Conservation (phyloP, 2,797 vertebrate species). For the Austrolebias charrua region DNA sequence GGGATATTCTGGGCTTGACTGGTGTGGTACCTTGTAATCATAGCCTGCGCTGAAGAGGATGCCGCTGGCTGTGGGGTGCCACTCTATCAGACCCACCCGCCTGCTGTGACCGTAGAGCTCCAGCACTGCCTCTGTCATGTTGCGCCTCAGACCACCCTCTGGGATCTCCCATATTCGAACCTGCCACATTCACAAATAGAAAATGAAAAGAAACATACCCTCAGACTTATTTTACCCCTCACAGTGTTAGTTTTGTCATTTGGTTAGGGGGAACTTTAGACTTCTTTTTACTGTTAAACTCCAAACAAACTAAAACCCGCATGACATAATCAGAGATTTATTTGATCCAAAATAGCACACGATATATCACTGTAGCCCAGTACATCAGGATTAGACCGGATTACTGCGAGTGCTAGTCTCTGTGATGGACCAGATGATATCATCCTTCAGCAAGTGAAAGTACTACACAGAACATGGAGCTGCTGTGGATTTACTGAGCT, state of each 20-base stretch:
- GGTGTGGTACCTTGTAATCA: conserved; percentile 90
- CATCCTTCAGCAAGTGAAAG: conserved; percentile 62
- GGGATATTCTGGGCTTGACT: background rate
- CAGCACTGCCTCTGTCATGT: conserved; percentile 91
- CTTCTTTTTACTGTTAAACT: conserved; percentile 10
- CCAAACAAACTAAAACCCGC: conserved; percentile 7
- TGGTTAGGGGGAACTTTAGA: background rate
- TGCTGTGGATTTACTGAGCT: conserved; percentile 11
- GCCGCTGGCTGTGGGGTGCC: conserved; percentile 96
- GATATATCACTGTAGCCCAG: conserved; percentile 52
- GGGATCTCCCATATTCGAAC: conserved; percentile 98
- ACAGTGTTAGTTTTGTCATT: background rate
- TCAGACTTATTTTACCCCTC: background rate
- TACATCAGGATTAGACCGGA: conserved; percentile 73
- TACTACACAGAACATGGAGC: conserved; percentile 23
- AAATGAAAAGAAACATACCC: background rate
- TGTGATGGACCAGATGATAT: conserved; percentile 59
- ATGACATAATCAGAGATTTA: conserved; percentile 20
- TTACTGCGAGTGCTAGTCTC: conserved; percentile 62
- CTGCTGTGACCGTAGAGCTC: conserved; percentile 97
- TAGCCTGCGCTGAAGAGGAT: conserved; percentile 97
- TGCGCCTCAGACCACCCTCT: conserved; percentile 88
- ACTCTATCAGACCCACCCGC: conserved; percentile 94
- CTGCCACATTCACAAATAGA: conserved; percentile 65
- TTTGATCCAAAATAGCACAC: conserved; percentile 57